Base-by-base conservation (phyloP, 2,113 vertebrate species). In the Carassius auratus region DNA sequence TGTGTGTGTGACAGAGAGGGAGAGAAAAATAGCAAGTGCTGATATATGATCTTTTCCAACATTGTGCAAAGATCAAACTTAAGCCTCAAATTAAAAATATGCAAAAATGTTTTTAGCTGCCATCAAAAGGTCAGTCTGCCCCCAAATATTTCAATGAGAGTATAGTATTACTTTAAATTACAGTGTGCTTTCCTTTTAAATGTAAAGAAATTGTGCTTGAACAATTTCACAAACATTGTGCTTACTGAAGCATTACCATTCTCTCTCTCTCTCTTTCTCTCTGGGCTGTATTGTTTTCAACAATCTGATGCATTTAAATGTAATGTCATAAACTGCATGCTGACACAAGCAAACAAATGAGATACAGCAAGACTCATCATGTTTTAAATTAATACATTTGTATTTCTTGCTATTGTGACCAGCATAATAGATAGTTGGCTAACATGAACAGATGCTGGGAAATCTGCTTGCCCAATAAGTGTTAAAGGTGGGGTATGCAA, bases 121-220 rank as follows among this genome's bases (percentile, higher is more conserved):
- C 78, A 12, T 52, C 9, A 68, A 81, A 81, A 81, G 79, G 62
- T 66, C 62, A 81, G 12, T 68, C 62, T 68, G 79, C 23, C 45
- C 30, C 2, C 10, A 33, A 81, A 81, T 68, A 64, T 79, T 23
- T 23, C 21, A 62, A 42, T 45, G 8, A 45, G 26, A 38, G 33
- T 5, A 38, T 59, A 36, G 36, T 26, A 77, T 57, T 55, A 9
- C 6, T 76, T 33, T 76, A 76, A 33, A 57, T 55, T 5, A 42
- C 42, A 42, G 42, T 1, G 8, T 42, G 42, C 42, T 42, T 45
- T 8, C 8, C 26, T 57, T 33, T 59, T 36, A 38, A 78, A 57
- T 3, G 19, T 36, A 13, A 9, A 12, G 19, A 73, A 73, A 23
- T 5, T 8, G 38, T 5, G 10, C 10, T 74, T 45, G n/a, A 45